These are phyloP conservation scores for Volucella bombylans DNA, from an alignment of 2,888 invertebrate species.

Conservation along the genomic window DNA sequence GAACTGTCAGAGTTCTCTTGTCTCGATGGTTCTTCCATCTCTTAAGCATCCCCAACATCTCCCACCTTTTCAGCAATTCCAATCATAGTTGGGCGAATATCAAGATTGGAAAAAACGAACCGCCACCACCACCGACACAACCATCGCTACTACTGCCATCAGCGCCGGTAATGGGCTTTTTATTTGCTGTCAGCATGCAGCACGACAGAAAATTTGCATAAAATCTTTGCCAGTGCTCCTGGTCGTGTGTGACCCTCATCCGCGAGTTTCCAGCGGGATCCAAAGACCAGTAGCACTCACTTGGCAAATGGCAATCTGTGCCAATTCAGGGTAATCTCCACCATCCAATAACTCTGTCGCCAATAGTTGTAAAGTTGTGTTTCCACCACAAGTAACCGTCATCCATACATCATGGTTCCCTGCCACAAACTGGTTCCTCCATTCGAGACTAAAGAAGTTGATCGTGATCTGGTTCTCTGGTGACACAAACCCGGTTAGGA, in stretches of 20 bases:
- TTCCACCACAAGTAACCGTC: background rate
- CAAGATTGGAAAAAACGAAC: conserved; percentile 8
- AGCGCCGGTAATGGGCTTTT: conserved; percentile 62
- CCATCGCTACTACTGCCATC: conserved; percentile 6
- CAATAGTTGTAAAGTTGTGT: conserved; percentile 1
- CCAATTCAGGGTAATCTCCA: conserved; percentile 69
- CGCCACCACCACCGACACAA: conserved; percentile 9
- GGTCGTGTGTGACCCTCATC: conserved; percentile 62
- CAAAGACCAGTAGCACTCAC: conserved; percentile 67
- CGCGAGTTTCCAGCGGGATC: conserved; percentile 36
- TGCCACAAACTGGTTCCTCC: conserved; percentile 56
- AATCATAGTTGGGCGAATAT: conserved; percentile 58
- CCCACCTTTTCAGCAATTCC: conserved; percentile 8
- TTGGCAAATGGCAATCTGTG: conserved; percentile 36
- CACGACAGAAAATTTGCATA: conserved; percentile 70
- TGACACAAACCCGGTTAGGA: conserved; percentile 63
- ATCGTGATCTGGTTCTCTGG: conserved; percentile 68
- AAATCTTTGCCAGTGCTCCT: conserved; percentile 43
- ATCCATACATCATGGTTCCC: conserved; percentile 47
- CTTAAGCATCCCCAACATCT: conserved; percentile 33
- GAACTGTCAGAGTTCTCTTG: conserved; percentile 43
- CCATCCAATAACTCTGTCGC: conserved; percentile 63
- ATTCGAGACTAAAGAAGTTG: conserved; percentile 21
- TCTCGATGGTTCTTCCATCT: background rate
- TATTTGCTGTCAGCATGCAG: conserved; percentile 71